Conservation (phyloP, 1,140 invertebrate genomes). For the Piezodorus guildinii region DNA sequence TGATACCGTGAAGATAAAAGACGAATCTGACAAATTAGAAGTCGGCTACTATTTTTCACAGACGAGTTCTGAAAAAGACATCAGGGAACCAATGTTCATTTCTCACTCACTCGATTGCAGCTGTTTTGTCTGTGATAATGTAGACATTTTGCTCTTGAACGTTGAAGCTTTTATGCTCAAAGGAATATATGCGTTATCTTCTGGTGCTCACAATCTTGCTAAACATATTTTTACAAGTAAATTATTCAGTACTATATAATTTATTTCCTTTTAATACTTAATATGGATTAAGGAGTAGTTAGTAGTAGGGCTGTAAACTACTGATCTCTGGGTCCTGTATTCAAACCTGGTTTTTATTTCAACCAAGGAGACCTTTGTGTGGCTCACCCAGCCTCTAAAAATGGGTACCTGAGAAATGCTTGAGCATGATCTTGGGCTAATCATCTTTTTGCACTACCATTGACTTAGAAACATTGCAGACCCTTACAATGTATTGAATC, state of each 20-base stretch:
- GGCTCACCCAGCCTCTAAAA: too few species aligned
- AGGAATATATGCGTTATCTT: background rate
- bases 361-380: too few species aligned
- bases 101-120: background rate
- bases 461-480: too few species aligned
- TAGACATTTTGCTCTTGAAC: background rate
- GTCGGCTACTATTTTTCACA: background rate
- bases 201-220: background rate
- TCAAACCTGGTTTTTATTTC: too few species aligned
- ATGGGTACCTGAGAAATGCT: too few species aligned
- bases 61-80: background rate
- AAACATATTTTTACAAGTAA: constrained; percentile 1
- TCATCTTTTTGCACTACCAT: too few species aligned
- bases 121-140: background rate
- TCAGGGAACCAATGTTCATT: background rate
- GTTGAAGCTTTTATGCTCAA: background rate
- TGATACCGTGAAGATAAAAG: background rate
- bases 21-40: background rate
- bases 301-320: too few species aligned
- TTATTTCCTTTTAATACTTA: background rate
- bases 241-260: background rate
- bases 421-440: too few species aligned
- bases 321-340: too few species aligned
- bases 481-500: too few species aligned
- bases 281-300: too few species aligned